These are phyloP conservation scores for Sinocyclocheilus maitianheensis DNA, from an alignment of 2,113 vertebrate genomes.

Conservation along the genomic window DNA sequence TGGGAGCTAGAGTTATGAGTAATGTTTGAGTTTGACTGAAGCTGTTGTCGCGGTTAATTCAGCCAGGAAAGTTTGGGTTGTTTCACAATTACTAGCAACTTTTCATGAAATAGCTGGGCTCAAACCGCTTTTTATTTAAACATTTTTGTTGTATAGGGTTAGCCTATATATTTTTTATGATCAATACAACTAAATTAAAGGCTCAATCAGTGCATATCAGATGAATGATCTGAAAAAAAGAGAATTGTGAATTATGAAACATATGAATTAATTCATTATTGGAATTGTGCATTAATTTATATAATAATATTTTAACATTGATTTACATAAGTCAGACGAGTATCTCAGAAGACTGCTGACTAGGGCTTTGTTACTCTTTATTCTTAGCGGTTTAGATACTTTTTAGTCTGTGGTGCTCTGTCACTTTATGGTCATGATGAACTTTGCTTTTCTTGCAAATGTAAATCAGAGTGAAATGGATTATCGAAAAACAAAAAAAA, in stretches of 20 bases:
- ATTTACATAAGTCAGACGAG: too few relatives aligned
- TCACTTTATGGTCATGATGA: background rate
- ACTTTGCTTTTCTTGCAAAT: background rate
- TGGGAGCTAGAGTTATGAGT: conserved; percentile 6
- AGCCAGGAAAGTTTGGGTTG: conserved; percentile 10
- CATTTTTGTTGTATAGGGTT: too few relatives aligned
- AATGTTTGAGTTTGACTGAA: conserved; percentile 7
- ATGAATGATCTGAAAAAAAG: background rate
- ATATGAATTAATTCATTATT: too few relatives aligned
- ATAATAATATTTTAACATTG: too few relatives aligned
- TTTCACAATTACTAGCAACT: background rate
- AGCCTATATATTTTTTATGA: too few relatives aligned
- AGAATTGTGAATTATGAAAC: too few relatives aligned
- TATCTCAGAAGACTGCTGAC: background rate
- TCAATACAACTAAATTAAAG: background rate
- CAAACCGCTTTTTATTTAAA: background rate
- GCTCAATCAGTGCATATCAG: background rate
- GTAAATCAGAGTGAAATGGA: background rate
- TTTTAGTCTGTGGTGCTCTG: background rate
- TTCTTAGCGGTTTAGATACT: background rate
- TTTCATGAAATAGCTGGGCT: background rate
- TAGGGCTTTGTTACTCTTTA: background rate
- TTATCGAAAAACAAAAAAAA: background rate
- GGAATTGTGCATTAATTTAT: too few relatives aligned
- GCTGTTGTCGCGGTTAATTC: background rate